Base-by-base conservation (phyloP, 2,797 vertebrate species). In the Periparus ater region DNA sequence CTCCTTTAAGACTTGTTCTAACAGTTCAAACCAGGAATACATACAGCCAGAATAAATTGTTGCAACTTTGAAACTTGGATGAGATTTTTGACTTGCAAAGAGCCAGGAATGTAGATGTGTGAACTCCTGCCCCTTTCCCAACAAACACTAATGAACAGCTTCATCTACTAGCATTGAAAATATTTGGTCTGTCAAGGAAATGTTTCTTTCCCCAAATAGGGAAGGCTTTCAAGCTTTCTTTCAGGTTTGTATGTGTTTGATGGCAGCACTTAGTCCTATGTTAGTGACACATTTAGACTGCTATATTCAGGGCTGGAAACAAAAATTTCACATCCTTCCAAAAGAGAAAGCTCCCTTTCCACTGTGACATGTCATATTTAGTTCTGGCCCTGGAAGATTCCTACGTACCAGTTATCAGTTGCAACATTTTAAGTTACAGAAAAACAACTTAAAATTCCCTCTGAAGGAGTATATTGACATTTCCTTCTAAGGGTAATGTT, bases 11-110 rank as follows among this genome's bases (percentile, higher is more conserved):
- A 79, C 77, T 74, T 87, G 29, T 87, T 85, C 53, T 74, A 91
- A 93, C 50, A 92, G 40, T 47, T 79, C 71, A 90, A 84, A 60
- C 36, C 27, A 81, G n/a, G 40, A 88, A 79, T 10, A 81, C 16
- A 6, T 57, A 85, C 38, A 87, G 60, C 11, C 61, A 82, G 74
- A 92, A 89, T 48, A 89, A 95, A 77, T 0, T 2, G 48, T 76
- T 86, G 63, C 44, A 25, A 48, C 48, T 88, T 82, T 47, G 57
- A 94, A 94, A 90, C 19, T 66, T 42, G 32, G 71, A 84, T 50
- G 44, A 76, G 29, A 79, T 76, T 88, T 87, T 95, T 73, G 60
- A 91, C 77, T 81, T 57, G 57, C 61, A 79, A 90, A 82, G 77
- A 89, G 55, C 18, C 60, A 90, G 62, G 55, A 85, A 93, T 51